These are phyloP conservation scores for Hippasteria phrygiana DNA, from an alignment of 53 echinoderm and acorn worm species.

Conservation along the genomic window DNA sequence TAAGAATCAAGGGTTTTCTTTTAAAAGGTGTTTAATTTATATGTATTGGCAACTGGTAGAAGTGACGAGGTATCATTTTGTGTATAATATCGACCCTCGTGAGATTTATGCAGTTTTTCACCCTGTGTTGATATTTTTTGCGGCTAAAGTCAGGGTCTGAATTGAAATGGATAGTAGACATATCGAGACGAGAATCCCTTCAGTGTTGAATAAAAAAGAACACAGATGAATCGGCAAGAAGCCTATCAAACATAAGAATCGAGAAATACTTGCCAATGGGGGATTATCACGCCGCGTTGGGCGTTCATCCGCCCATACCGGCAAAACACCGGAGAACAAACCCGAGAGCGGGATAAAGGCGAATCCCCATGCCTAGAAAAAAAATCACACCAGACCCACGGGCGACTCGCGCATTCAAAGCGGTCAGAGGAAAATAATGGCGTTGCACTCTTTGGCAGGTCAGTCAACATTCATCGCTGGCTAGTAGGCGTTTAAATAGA, in stretches of 20 bases:
- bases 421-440: background rate
- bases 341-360: background rate
- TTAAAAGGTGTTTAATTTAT: background rate
- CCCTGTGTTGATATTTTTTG: too few relatives aligned
- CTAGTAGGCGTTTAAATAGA: too few relatives aligned
- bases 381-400: background rate
- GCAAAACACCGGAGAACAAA: background rate
- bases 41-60: too few relatives aligned
- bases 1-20: background rate
- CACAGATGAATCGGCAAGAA: background rate
- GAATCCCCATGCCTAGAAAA: background rate
- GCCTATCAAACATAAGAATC: background rate
- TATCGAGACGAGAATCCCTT: too few relatives aligned
- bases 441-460: background rate
- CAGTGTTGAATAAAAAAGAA: background rate
- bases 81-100: too few relatives aligned
- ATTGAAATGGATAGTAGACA: too few relatives aligned
- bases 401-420: slow-evolving; percentile 20
- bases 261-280: background rate
- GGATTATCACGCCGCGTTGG: slow-evolving; percentile 29
- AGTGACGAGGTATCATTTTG: too few relatives aligned
- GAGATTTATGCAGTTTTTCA: too few relatives aligned
- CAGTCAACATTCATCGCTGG: background rate
- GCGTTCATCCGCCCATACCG: slow-evolving; percentile 2
- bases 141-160: too few relatives aligned